Evolutionary conservation across 1,140 invertebrate species (phyloP).

Genomic region (Apis cerana): DNA sequence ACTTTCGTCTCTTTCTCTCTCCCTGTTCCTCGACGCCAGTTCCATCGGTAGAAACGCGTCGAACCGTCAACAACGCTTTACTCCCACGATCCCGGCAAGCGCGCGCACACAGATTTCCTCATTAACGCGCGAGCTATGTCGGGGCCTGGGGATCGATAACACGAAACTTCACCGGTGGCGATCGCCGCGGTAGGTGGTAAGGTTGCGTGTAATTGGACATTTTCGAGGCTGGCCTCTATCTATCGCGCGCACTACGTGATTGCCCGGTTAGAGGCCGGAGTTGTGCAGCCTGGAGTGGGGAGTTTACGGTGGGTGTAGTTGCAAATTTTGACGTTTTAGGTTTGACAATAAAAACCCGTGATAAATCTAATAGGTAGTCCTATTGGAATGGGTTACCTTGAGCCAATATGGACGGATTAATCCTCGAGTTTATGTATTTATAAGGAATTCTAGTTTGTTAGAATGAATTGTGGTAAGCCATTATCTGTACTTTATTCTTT

Average conservation of each 20-base stretch:
- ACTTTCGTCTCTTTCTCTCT: conserved; percentile 9
- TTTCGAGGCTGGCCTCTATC: conserved; percentile 39
- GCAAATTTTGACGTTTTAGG: no score
- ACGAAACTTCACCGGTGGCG: conserved; percentile 46
- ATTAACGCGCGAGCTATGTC: conserved; percentile 52
- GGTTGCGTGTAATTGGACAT: conserved; percentile 57
- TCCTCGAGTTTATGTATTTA: no score
- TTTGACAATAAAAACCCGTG: no score
- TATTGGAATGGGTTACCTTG: no score
- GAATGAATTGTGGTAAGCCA: no score
- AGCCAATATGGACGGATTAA: no score
- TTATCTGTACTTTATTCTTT: no score
- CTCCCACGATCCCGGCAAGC: conserved; percentile 42
- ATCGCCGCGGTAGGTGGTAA: conserved; percentile 59
- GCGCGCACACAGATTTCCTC: conserved; percentile 47
- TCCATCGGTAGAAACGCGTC: conserved; percentile 44
- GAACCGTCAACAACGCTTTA: conserved; percentile 42
- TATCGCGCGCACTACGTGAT: conserved; percentile 40
- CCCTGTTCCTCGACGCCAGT: background rate
- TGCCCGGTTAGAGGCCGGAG: conserved; percentile 12
- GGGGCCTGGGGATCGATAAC: conserved; percentile 40
- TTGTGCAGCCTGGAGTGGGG: background rate
- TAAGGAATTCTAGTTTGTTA: no score
- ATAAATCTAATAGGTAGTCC: no score
- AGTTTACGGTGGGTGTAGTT: no score